phyloP scores from a whole-genome alignment of 2,888 invertebrate genomes.

The Diarsia dahlii region DNA sequence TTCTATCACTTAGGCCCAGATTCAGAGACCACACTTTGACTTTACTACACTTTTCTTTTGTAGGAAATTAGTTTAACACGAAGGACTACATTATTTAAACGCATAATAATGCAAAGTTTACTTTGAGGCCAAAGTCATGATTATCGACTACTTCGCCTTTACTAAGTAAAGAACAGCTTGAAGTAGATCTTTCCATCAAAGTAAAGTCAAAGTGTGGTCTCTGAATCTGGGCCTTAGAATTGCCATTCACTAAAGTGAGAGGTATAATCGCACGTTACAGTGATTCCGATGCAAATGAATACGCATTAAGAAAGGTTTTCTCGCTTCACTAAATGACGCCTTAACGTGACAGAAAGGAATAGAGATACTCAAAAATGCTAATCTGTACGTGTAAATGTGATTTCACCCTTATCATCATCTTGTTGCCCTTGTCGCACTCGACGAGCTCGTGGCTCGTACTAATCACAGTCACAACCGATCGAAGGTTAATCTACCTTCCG shows the following conservation, averaged over 20 bases:
- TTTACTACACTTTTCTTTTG: too few species aligned
- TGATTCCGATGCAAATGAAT: background rate
- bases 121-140: too few species aligned
- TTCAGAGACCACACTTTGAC: too few species aligned
- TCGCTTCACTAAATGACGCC: background rate
- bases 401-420: background rate
- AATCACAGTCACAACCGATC: background rate
- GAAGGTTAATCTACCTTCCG: too few species aligned
- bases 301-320: background rate
- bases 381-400: background rate
- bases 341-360: background rate
- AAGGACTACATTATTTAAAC: too few species aligned
- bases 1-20: background rate
- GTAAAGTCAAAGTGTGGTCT: too few species aligned
- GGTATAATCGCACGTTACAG: background rate
- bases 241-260: background rate
- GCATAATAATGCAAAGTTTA: too few species aligned
- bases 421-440: background rate
- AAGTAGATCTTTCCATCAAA: too few species aligned
- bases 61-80: too few species aligned
- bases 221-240: too few species aligned
- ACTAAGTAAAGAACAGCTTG: too few species aligned
- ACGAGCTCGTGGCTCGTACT: background rate
- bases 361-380: background rate
- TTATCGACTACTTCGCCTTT: too few species aligned